Base-by-base conservation (phyloP, 2,113 vertebrate genomes). In the Aix galericulata region DNA sequence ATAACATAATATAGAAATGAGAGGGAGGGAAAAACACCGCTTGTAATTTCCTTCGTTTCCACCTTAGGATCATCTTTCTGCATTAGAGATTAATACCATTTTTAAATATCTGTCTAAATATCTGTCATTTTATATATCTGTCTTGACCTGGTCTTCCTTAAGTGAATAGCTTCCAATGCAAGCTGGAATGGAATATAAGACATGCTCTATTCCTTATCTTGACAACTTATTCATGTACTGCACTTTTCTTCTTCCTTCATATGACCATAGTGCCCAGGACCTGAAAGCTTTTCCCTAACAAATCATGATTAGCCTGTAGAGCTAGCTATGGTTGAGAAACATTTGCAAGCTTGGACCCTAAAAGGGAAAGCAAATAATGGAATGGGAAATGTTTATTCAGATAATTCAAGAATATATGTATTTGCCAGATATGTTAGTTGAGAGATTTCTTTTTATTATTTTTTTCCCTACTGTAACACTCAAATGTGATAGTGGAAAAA, bases 401-500 rank as follows among this genome's bases (percentile, higher is more conserved):
- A 64, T 68, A 92, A 76, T 73, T 34, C 32, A 20, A 34, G 75
- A 72, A 84, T 64, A 77, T 2, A 77, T 2, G 0, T 77, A 90
- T 82, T 82, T 93, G 22, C 91, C 69, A 79, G 53, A 17, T 53
- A 26, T 50, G 42, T 78, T 88, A 60, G 23, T 15, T 86, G n/a
- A 71, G n/a, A 53, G 38, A 77, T 53, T 56, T 52, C 32, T 34
- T 21, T 38, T 68, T 44, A 36, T 48, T 38, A 36, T 42, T 36
- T 77, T 27, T 9, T 27, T 80, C 38, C 11, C 72, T 68, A 40
- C 22, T 68, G 16, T 53, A 89, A 68, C 50, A 86, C 29, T 91
- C 69, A 94, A 87, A 85, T 69, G 34, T 48, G 77, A 94, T 86
- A 89, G 74, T 3, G 11, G 44, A 78, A 60, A 68, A 94, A 90